A percentile compares a stretch with the other conserved stretches of the same genome.
Conservation (phyloP, 2,797 vertebrate genomes). For the Clamator glandarius region DNA sequence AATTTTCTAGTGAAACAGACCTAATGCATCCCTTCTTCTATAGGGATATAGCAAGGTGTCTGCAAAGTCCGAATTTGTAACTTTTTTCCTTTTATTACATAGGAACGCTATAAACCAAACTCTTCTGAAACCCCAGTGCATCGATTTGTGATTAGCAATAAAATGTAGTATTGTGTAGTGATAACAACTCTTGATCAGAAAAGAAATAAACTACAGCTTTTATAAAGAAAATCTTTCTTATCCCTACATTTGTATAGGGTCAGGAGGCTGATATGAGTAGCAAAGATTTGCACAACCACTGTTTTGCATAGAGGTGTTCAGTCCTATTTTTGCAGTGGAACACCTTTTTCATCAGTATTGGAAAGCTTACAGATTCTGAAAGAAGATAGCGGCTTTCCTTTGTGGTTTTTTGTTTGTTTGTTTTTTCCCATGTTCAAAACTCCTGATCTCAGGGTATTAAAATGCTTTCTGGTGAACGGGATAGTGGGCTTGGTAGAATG, state of each 20-base stretch:
- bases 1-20: slow-evolving; percentile 66
- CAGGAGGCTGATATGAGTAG: slow-evolving; percentile 3
- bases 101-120: slow-evolving; percentile 81
- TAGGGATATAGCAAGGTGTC: slow-evolving; percentile 71
- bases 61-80: slow-evolving; percentile 76
- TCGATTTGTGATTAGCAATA: slow-evolving; percentile 82
- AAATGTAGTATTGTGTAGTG: slow-evolving; percentile 76
- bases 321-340: background rate
- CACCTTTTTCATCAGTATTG: background rate
- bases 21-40: slow-evolving; percentile 50
- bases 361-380: background rate
- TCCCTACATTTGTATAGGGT: slow-evolving; percentile 59
- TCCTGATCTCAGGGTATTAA: slow-evolving; percentile 32
- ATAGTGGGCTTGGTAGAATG: background rate
- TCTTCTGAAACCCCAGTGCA: slow-evolving; percentile 79
- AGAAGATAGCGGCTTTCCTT: background rate
- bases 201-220: slow-evolving; percentile 67
- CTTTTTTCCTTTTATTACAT: slow-evolving; percentile 76
- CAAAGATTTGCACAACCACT: slow-evolving; percentile 36
- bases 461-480: background rate
- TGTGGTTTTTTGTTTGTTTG: background rate
- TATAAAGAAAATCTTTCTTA: slow-evolving; percentile 59
- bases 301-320: slow-evolving; percentile 3
- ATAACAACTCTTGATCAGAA: slow-evolving; percentile 58
- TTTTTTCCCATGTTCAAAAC: background rate